These are phyloP conservation scores for Leptopilina clavipes DNA, from an alignment of 1,140 invertebrate species.

Conservation along the genomic window DNA sequence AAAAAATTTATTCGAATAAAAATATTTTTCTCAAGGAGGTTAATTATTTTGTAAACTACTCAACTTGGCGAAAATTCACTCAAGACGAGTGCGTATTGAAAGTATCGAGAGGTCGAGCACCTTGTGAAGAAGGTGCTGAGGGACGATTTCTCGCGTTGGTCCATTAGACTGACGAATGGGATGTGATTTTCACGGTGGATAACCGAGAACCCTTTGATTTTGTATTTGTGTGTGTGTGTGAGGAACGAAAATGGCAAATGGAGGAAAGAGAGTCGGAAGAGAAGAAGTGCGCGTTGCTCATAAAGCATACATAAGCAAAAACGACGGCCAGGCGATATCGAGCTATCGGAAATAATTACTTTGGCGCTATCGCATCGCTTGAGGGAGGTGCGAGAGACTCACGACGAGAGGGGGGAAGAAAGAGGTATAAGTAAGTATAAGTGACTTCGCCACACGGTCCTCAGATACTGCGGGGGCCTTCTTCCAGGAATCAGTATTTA, in stretches of 20 bases:
- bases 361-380: constrained; percentile 61
- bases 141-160: constrained; percentile 43
- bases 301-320: constrained; percentile 67
- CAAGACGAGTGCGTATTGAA: constrained; percentile 6
- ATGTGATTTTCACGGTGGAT: constrained; percentile 52
- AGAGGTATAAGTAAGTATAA: constrained; percentile 69
- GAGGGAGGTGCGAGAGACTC: constrained; percentile 36
- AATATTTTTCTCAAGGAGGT: background rate
- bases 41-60: background rate
- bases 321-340: constrained; percentile 55
- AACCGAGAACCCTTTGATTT: constrained; percentile 40
- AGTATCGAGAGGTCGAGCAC: constrained; percentile 30
- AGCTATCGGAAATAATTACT: constrained; percentile 72
- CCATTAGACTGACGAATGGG: constrained; percentile 59
- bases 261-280: constrained; percentile 48
- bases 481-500: constrained; percentile 75
- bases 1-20: background rate
- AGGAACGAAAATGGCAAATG: constrained; percentile 14
- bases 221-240: background rate
- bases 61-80: background rate
- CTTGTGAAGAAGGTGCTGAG: constrained; percentile 39
- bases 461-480: constrained; percentile 64
- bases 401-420: constrained; percentile 38
- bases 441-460: constrained; percentile 65
- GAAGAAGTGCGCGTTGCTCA: constrained; percentile 49